Percentiles rank a stretch among this genome's conserved stretches.
Evolutionary conservation across 2,113 vertebrate species (phyloP).

Genomic region (Platysternon megacephalum): DNA sequence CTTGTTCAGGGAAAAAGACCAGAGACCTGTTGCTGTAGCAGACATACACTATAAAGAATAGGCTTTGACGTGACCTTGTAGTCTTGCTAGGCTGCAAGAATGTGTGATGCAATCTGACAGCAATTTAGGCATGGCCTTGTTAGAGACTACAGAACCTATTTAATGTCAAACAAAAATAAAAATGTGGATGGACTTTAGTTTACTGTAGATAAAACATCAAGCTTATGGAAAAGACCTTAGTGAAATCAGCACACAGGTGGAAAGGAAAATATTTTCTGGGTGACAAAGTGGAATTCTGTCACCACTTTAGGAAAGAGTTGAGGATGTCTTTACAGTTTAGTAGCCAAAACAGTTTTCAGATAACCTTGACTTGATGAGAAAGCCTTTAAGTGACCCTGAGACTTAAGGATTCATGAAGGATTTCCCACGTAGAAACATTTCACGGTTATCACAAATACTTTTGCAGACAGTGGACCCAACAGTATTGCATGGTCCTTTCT

Average conservation of each 20-base stretch:
- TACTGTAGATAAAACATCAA: background rate
- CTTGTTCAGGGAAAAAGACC: constrained; percentile 32
- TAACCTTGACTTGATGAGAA: background rate
- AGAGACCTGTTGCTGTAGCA: background rate
- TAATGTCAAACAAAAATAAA: background rate
- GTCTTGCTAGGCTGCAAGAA: background rate
- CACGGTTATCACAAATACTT: background rate
- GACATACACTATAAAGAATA: background rate
- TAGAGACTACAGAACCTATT: background rate
- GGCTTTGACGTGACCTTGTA: constrained; percentile 21
- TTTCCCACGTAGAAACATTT: rapidly evolving
- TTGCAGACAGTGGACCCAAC: background rate
- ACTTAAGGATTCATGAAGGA: background rate
- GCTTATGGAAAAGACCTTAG: background rate
- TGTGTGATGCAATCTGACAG: constrained; percentile 15
- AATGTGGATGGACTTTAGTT: background rate
- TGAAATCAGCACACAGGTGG: background rate
- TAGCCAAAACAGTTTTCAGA: background rate
- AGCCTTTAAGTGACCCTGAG: background rate
- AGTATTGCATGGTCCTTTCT: rapidly evolving
- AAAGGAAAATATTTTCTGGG: background rate
- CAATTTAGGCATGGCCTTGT: background rate
- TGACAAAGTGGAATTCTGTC: background rate
- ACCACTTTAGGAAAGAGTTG: background rate
- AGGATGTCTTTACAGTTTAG: background rate